phyloP scores from a whole-genome alignment of 2,797 vertebrate species.

The Epinephelus malabaricus region DNA sequence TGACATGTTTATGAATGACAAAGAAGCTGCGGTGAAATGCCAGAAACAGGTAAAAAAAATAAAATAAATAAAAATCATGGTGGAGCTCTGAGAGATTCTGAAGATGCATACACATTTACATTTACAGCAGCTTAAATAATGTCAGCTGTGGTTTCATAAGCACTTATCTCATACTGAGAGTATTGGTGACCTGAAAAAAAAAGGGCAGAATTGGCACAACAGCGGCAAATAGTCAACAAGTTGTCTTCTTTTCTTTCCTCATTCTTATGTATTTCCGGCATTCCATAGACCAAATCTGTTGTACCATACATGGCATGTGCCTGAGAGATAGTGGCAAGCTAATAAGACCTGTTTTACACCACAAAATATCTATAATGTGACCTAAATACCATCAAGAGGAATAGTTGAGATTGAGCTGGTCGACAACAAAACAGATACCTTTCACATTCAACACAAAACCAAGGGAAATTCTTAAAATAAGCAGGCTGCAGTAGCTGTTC shows the following conservation, averaged over 20 bases:
- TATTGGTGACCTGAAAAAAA: slow-evolving; percentile 43
- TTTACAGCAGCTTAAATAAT: slow-evolving; percentile 29
- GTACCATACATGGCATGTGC: slow-evolving; percentile 11
- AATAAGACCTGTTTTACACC: slow-evolving; percentile 3
- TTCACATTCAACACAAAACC: not conserved
- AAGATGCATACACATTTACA: slow-evolving; percentile 15
- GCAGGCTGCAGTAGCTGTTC: not conserved
- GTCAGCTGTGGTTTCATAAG: slow-evolving; percentile 31
- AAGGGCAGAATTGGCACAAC: slow-evolving; percentile 46
- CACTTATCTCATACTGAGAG: not conserved
- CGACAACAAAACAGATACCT: not conserved
- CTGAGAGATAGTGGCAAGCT: not conserved
- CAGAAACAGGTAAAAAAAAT: not conserved
- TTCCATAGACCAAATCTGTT: slow-evolving; percentile 3
- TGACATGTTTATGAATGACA: slow-evolving; percentile 34
- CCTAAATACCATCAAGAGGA: not conserved
- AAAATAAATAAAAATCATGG: not conserved
- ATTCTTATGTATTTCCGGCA: not conserved
- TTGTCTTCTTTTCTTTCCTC: not conserved
- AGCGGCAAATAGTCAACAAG: slow-evolving; percentile 23
- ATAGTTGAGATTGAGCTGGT: not conserved
- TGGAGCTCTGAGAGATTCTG: slow-evolving; percentile 9
- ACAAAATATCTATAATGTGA: not conserved
- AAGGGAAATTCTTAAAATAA: not conserved
- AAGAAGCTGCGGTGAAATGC: slow-evolving; percentile 31